Conservation (phyloP, 2,888 invertebrate species). For the Plutella xylostella region DNA sequence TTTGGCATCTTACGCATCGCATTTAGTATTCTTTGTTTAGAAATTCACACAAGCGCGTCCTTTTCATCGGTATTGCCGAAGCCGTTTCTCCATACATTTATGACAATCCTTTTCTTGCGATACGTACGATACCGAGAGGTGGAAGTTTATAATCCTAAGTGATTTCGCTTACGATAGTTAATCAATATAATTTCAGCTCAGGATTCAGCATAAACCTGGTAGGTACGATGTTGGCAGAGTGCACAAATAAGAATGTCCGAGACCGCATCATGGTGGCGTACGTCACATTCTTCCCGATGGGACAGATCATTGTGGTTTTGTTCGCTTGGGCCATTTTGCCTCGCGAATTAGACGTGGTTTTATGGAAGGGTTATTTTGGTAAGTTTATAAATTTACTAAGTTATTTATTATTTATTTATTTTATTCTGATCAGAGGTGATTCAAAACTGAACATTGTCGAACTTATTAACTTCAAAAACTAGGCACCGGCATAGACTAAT, state of each 20-base stretch:
- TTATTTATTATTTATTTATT: neutral
- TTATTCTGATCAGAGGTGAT: neutral
- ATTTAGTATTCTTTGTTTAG: too few species aligned
- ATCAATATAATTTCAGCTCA: constrained; percentile 24
- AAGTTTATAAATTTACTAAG: constrained; percentile 12
- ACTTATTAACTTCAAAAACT: neutral
- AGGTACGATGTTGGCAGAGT: constrained; percentile 31
- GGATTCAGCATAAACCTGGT: constrained; percentile 31
- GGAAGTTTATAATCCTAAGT: neutral
- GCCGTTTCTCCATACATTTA: too few species aligned
- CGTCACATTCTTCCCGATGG: constrained; percentile 28
- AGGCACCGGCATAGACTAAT: neutral
- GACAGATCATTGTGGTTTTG: constrained; percentile 26
- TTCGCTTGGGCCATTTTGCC: constrained; percentile 34
- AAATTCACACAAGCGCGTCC: too few species aligned
- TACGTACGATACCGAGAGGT: too few species aligned
- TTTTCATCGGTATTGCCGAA: too few species aligned
- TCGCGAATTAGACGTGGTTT: constrained; percentile 21
- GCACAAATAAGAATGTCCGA: constrained; percentile 29
- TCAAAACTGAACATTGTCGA: neutral
- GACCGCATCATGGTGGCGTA: constrained; percentile 29
- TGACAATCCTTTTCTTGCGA: too few species aligned
- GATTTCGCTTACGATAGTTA: neutral
- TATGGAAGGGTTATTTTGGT: constrained; percentile 33
- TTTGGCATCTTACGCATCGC: too few species aligned